Base-by-base conservation (phyloP, 2,888 invertebrate species). In the Lasioglossum calceatum region DNA sequence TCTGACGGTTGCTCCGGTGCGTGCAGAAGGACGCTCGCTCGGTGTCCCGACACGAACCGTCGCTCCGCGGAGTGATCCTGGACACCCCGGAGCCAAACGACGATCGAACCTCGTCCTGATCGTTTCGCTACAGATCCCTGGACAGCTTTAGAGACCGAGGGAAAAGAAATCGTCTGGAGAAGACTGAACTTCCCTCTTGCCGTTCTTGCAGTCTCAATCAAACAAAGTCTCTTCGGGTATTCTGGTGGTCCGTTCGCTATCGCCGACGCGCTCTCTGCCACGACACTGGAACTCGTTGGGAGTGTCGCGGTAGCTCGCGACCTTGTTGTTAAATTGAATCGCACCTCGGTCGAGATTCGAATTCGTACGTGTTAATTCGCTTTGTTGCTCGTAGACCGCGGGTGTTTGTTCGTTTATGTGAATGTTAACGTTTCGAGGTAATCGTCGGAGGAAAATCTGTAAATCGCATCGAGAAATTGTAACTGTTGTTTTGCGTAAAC, bases 31-130 rank as follows among this genome's bases (percentile, higher is more conserved):
- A 19, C 50, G 39, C 14, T 16, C n/a, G 27, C 27, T 27, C 32
- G 23, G 47, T 64, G 64, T 67, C 54, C 76, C 39, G 27, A 70
- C 1, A 32, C 67, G 47, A 39, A 64, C 54, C 74, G 72, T 73
- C 7, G 16, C 32, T 19, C 44, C 54, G 44, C 50, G n/a, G 16
- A 2, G 47, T 27, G 44, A 71, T 23, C 27, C 42, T 44, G 23
- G 12, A 39, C 39, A 4, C 1, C 10, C 70, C 23, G 70, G 39
- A 12, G 39, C 3, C 8, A 10, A 54, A 23, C 54, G 50, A 23
- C 2, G 39, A 67, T 64, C 64, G 32, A 19, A 27, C 1, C 32
- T 64, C 32, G 5, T 4, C 32, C 32, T 5, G 19, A 36, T 36
- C 50, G 19, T 50, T 10, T 70, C 36, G 67, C 36, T 70, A 39